phyloP scores from a whole-genome alignment of 1,140 invertebrate genomes.

The Drosophila serrata region DNA sequence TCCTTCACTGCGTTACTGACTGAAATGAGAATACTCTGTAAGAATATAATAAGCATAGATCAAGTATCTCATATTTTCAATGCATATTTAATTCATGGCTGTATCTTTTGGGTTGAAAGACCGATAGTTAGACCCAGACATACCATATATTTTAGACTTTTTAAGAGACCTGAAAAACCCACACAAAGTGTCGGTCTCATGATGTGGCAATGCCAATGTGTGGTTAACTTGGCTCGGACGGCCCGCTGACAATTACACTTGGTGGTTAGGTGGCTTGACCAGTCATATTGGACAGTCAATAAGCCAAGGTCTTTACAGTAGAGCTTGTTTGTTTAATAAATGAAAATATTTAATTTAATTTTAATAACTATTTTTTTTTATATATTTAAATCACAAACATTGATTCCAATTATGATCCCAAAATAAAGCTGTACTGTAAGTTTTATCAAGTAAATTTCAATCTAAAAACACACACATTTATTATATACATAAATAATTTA shows the following conservation, averaged over 20 bases:
- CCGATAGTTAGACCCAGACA: not conserved
- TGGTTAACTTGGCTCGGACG: slow-evolving; percentile 12
- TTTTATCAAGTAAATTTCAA: not conserved
- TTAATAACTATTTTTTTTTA: not conserved
- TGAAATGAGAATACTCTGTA: too few species aligned
- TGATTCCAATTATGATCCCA: not conserved
- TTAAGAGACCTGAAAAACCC: slow-evolving; percentile 15
- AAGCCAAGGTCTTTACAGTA: not conserved
- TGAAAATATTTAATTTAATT: not conserved
- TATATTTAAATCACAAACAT: not conserved
- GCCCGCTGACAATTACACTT: slow-evolving; percentile 53
- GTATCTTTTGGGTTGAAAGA: slow-evolving; percentile 3
- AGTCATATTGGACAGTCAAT: slow-evolving; percentile 10
- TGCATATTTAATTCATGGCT: slow-evolving; percentile 9
- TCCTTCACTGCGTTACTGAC: too few species aligned
- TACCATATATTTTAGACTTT: not conserved
- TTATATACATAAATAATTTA: not conserved
- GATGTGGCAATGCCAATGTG: slow-evolving; percentile 9
- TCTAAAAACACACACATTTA: not conserved
- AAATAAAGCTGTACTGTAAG: not conserved
- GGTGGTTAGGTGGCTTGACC: slow-evolving; percentile 4
- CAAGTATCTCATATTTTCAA: not conserved
- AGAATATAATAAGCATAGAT: too few species aligned
- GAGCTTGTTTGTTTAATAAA: not conserved
- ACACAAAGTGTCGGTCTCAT: slow-evolving; percentile 42